Conservation (phyloP, 2,113 vertebrate genomes). For the Misgurnus mizolepis region DNA sequence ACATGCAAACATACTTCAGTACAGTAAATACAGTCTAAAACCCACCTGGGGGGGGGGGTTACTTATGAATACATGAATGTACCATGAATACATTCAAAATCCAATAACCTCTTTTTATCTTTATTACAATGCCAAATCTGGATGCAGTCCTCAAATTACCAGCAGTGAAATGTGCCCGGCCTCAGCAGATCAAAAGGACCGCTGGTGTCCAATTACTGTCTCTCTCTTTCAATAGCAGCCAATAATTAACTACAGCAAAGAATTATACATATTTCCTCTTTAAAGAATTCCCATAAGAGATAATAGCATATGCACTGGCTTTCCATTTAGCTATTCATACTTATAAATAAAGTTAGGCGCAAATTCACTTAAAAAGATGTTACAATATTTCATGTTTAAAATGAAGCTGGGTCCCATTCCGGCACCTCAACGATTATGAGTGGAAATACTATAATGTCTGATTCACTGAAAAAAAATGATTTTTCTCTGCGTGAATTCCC, state of each 20-base stretch:
- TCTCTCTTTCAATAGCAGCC: slow-evolving; percentile 51
- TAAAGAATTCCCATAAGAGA: slow-evolving; percentile 53
- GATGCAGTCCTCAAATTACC: slow-evolving; percentile 53
- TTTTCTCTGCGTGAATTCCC: background rate
- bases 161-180: slow-evolving; percentile 48
- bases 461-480: background rate
- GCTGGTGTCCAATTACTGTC: slow-evolving; percentile 59
- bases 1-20: too few relatives aligned
- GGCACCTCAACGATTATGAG: background rate
- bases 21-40: too few relatives aligned
- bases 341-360: background rate
- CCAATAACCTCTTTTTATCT: background rate
- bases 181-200: slow-evolving; percentile 52
- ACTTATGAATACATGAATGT: too few relatives aligned
- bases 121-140: slow-evolving; percentile 45
- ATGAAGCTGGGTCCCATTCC: background rate
- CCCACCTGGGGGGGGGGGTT: too few relatives aligned
- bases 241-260: slow-evolving; percentile 59
- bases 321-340: slow-evolving; percentile 52
- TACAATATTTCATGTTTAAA: background rate
- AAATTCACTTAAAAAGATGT: background rate
- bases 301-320: slow-evolving; percentile 24
- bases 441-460: background rate
- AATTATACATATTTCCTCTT: slow-evolving; percentile 60
- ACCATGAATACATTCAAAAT: background rate